These are phyloP conservation scores for Silvanus unidentatus DNA, from an alignment of 2,888 invertebrate genomes.

Conservation along the genomic window DNA sequence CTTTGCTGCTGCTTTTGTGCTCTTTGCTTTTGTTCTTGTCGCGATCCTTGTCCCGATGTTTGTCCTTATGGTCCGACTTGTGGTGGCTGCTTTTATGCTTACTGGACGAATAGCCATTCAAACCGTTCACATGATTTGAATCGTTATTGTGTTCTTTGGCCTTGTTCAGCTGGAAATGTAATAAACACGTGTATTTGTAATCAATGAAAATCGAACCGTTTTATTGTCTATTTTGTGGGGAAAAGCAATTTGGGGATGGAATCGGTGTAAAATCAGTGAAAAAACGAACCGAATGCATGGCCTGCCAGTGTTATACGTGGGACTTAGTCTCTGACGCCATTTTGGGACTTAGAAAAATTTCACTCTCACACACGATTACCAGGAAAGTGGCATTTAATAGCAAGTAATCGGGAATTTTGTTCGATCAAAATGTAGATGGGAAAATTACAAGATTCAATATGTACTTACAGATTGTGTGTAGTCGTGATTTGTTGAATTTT, in stretches of 20 bases:
- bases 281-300: too few species aligned
- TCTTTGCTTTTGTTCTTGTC: constrained; percentile 30
- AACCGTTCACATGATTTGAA: constrained; percentile 63
- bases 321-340: constrained; percentile 78
- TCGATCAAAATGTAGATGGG: constrained; percentile 17
- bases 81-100: constrained; percentile 54
- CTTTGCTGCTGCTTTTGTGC: constrained; percentile 31
- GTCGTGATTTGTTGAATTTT: constrained; percentile 56
- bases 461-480: constrained; percentile 57
- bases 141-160: constrained; percentile 39
- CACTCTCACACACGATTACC: constrained; percentile 46
- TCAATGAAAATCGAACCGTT: constrained; percentile 5
- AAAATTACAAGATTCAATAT: constrained; percentile 33
- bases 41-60: constrained; percentile 48
- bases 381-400: constrained; percentile 43
- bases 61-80: constrained; percentile 56
- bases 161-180: constrained; percentile 21
- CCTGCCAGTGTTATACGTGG: constrained; percentile 46
- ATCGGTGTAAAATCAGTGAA: neutral
- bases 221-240: neutral
- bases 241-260: neutral
- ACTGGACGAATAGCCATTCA: constrained; percentile 60
- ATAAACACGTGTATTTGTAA: constrained; percentile 15
- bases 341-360: constrained; percentile 77
- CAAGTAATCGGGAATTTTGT: constrained; percentile 20